Evolutionary conservation across 2,888 invertebrate species (phyloP).

Genomic region (Neoscelio sp.): DNA sequence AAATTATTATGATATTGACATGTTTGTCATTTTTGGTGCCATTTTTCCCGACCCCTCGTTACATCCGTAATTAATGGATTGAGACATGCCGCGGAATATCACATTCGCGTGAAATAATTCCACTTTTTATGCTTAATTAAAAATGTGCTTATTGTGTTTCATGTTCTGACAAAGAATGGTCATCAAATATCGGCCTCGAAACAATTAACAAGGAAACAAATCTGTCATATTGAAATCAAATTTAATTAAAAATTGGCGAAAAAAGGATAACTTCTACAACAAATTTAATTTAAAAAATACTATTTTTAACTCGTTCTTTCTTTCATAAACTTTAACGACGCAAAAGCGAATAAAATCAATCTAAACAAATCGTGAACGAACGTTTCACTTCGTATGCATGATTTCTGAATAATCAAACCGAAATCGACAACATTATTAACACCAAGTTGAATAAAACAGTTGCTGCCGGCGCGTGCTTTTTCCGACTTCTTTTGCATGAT

Average conservation of each 20-base stretch:
- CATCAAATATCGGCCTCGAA: slow-evolving; percentile 21
- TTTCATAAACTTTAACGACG: slow-evolving; percentile 13
- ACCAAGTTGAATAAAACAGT: slow-evolving; percentile 38
- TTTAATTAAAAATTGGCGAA: too few species aligned
- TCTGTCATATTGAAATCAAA: not conserved
- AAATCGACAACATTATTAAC: slow-evolving; percentile 59
- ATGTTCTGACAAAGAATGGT: slow-evolving; percentile 18
- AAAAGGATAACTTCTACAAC: too few species aligned
- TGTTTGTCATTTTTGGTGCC: slow-evolving; percentile 47
- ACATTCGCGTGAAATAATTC: slow-evolving; percentile 7
- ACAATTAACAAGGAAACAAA: slow-evolving; percentile 1
- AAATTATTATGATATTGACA: slow-evolving; percentile 61
- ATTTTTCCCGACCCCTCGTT: slow-evolving; percentile 21
- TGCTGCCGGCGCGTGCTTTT: slow-evolving; percentile 37
- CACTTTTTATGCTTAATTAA: slow-evolving; percentile 53
- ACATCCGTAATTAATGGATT: slow-evolving; percentile 38
- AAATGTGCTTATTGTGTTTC: slow-evolving; percentile 37
- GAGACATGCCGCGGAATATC: not conserved
- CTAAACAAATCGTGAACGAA: not conserved
- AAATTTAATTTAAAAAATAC: too few species aligned
- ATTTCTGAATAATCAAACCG: slow-evolving; percentile 47
- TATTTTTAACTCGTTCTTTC: too few species aligned
- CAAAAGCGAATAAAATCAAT: not conserved
- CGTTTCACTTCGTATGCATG: slow-evolving; percentile 17
- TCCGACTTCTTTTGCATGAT: slow-evolving; percentile 17